Conservation (phyloP, 2,113 vertebrate genomes). For the Spea multiplicata region DNA sequence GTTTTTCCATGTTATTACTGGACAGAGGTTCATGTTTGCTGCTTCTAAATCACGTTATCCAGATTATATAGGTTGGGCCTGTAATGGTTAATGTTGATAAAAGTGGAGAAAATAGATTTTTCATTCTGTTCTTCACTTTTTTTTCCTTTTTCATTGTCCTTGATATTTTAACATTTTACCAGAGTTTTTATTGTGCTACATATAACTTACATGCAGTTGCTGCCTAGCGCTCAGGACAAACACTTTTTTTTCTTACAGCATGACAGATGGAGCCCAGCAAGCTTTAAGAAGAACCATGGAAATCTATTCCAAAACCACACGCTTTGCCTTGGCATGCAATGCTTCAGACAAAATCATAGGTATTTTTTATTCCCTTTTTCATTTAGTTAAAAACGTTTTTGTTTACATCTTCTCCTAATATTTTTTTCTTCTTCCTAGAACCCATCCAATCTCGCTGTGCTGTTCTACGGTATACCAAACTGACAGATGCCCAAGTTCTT, state of each 20-base stretch:
- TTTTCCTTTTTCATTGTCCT: too few species aligned
- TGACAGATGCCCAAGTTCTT: slow-evolving; percentile 88
- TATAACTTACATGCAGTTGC: neutral
- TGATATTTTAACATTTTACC: too few species aligned
- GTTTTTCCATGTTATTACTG: too few species aligned
- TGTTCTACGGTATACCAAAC: slow-evolving; percentile 90
- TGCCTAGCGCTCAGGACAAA: neutral
- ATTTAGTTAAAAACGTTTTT: neutral
- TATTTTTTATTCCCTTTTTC: slow-evolving; percentile 38
- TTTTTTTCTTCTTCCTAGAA: slow-evolving; percentile 61
- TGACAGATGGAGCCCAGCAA: slow-evolving; percentile 98
- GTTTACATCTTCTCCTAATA: neutral
- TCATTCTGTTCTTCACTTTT: neutral
- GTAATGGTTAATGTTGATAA: neutral
- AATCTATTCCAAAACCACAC: slow-evolving; percentile 95
- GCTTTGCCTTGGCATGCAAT: slow-evolving; percentile 93
- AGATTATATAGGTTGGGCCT: too few species aligned
- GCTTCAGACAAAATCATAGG: slow-evolving; percentile 96
- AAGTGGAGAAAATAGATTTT: neutral
- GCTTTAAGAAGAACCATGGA: slow-evolving; percentile 96
- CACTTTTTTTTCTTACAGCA: slow-evolving; percentile 63
- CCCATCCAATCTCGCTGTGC: slow-evolving; percentile 97
- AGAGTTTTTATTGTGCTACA: neutral
- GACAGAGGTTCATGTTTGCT: too few species aligned
- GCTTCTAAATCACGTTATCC: too few species aligned